These are phyloP conservation scores for Agonopterix heracliana DNA, from an alignment of 2,888 invertebrate genomes.

Conservation along the genomic window DNA sequence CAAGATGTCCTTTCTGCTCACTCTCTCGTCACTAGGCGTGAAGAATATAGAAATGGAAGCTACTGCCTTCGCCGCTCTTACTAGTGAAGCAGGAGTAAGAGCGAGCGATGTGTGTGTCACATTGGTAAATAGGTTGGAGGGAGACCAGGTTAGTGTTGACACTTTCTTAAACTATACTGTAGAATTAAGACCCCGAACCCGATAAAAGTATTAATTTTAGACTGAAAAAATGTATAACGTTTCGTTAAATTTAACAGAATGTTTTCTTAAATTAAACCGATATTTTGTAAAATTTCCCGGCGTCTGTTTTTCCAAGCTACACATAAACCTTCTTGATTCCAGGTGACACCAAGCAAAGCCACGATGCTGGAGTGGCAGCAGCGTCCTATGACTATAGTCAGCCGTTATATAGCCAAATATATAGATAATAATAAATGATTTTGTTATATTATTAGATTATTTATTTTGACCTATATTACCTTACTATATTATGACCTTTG, in stretches of 20 bases:
- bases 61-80: conserved; percentile 82
- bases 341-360: conserved; percentile 77
- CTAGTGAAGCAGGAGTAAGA: conserved; percentile 78
- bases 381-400: conserved; percentile 80
- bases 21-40: conserved; percentile 73
- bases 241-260: too few relatives aligned
- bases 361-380: conserved; percentile 78
- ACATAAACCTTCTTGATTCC: conserved; percentile 24
- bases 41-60: conserved; percentile 90
- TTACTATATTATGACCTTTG: too few relatives aligned
- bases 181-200: too few relatives aligned
- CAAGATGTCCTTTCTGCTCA: conserved; percentile 77
- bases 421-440: conserved; percentile 12
- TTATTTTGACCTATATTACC: too few relatives aligned
- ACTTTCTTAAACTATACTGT: too few relatives aligned
- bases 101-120: conserved; percentile 85
- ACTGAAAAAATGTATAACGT: too few relatives aligned
- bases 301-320: too few relatives aligned
- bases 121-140: conserved; percentile 80
- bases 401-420: conserved; percentile 77
- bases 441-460: neutral
- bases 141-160: conserved; percentile 77
- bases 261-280: too few relatives aligned
- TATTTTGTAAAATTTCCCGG: too few relatives aligned
- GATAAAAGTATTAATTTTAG: too few relatives aligned